Evolutionary conservation across 2,888 invertebrate species (phyloP).

Genomic region (Calameuta filiformis): DNA sequence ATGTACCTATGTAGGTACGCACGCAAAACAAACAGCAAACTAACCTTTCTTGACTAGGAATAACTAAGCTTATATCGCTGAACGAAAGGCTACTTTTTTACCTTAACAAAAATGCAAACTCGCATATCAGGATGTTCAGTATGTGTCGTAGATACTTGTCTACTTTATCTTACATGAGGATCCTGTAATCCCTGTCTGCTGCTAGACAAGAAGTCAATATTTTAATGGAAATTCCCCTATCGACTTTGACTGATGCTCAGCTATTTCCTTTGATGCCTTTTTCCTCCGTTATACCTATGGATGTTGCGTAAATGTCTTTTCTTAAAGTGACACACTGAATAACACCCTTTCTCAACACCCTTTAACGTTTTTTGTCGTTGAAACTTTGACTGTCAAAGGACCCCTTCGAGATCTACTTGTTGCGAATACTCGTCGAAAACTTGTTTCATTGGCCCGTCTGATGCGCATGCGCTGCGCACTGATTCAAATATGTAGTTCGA

Average conservation of each 20-base stretch:
- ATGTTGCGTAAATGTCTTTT: not conserved
- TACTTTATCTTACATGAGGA: not conserved
- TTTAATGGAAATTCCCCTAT: not conserved
- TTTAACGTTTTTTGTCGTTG: not conserved
- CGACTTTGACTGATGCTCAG: not conserved
- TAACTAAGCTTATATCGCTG: not conserved
- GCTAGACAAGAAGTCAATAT: not conserved
- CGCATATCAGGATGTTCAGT: not conserved
- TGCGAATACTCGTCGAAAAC: not conserved
- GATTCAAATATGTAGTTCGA: not conserved
- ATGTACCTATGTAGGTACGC: not conserved
- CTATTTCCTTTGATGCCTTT: not conserved
- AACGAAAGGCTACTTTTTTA: not conserved
- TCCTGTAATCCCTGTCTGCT: not conserved
- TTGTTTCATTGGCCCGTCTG: not conserved
- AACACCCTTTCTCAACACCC: not conserved
- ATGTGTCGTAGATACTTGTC: not conserved
- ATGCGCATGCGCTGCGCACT: not conserved
- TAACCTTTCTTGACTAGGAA: not conserved
- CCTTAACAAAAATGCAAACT: not conserved
- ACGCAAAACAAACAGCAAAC: not conserved
- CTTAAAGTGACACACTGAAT: not conserved
- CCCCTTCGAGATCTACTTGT: not conserved
- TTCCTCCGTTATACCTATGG: not conserved
- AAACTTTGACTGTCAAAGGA: not conserved